Base-by-base conservation (phyloP, 2,888 invertebrate genomes). In the Mactromeris polynyma region DNA sequence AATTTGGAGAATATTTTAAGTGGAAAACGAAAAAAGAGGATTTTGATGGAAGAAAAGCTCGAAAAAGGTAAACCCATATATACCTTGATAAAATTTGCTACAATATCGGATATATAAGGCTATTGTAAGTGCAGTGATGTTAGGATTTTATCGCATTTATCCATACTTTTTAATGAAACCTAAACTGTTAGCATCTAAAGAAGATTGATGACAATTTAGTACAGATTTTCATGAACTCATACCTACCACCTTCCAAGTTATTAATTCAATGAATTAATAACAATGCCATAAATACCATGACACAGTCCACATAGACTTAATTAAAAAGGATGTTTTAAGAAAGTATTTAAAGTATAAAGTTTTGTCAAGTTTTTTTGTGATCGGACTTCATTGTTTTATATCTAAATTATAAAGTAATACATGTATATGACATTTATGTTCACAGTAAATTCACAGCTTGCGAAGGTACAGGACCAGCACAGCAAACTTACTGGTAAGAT, bases 401-500 rank as follows among this genome's bases (percentile, higher is more conserved):
- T 17, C 19, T 36, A 7, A 26, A 9, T 31, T 26, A 33, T 26
- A 33, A 14, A 73, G 26, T 73, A 40, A 40, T 33, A 73, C 2
- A 9, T 73, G 42, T 64, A 17, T 77, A 84, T 73, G 81, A 42
- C 38, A 42, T 92, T 91, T 85, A 19, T 88, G 19, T 81, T 64
- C 92, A 69, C 88, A 94, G 94, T 91, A 42, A 93, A 89, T 81
- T 69, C 85, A 38, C 94, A 92, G 73, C 85, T 89, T 21, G 77
- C 87, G 21, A 94, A 94, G 78, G 90, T 92, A 21, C 91, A 89
- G 78, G 93, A 94, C 85, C 85, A 90, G 2, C 92, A 94, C 58
- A 86, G 87, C n/a, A 93, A 94, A 89, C 91, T 92, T 90, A 87
- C 88, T 77, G 94, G 94, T 94, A 92, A 87, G 83, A 54, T 42